Evolutionary conservation across 2,113 vertebrate species (phyloP).

Genomic region (Indicator indicator): DNA sequence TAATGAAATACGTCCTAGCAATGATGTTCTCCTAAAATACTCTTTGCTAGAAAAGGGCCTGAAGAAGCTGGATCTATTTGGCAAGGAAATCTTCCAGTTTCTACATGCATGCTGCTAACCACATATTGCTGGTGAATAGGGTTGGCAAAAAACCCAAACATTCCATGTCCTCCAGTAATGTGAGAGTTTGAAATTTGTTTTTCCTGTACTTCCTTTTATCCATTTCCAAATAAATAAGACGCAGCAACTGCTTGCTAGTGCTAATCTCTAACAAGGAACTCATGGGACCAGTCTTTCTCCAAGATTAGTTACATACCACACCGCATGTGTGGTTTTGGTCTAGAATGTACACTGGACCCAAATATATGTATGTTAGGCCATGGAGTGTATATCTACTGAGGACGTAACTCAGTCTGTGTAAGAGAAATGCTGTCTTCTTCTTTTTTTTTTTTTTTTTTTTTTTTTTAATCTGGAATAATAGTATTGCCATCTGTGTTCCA

Average conservation of each 20-base stretch:
- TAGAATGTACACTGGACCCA: background rate
- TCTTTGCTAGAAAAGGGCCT: background rate
- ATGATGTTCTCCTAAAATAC: background rate
- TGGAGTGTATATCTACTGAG: background rate
- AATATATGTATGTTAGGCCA: background rate
- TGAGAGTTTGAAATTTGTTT: background rate
- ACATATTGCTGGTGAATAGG: background rate
- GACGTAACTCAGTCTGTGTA: background rate
- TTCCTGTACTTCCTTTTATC: background rate
- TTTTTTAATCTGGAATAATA: background rate
- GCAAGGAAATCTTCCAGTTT: background rate
- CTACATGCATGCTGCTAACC: background rate
- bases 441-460: background rate
- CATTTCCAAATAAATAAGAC: background rate
- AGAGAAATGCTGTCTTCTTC: background rate
- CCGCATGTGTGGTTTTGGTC: background rate
- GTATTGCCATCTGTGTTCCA: constrained; percentile 6
- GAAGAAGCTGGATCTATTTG: background rate
- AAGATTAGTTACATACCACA: background rate
- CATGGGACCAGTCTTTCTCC: background rate
- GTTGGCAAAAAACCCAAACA: background rate
- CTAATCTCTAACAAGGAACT: background rate
- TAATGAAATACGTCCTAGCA: background rate
- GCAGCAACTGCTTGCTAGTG: background rate
- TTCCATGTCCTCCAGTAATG: background rate